phyloP scores from a whole-genome alignment of 2,888 invertebrate genomes.

The Caenorhabditis drosophilae region DNA sequence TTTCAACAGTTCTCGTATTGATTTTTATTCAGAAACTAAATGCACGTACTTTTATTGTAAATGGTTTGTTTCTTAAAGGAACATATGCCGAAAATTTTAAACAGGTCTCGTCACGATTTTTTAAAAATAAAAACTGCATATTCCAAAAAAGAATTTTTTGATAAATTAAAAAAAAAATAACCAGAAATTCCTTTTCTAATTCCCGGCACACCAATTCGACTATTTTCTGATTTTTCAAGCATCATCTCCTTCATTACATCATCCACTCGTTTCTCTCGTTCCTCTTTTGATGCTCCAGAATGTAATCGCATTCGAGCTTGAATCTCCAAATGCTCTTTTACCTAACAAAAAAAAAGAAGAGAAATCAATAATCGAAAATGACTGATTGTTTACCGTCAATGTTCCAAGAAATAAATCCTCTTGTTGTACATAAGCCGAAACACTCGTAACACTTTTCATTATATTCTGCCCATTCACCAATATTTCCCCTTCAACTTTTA shows the following conservation, averaged over 20 bases:
- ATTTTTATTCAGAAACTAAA: too few species aligned
- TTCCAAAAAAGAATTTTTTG: too few species aligned
- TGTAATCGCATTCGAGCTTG: constrained; percentile 83
- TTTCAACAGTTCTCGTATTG: too few species aligned
- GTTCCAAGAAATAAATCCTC: constrained; percentile 61
- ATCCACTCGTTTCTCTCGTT: constrained; percentile 81
- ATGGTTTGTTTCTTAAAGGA: too few species aligned
- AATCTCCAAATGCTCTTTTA: constrained; percentile 59
- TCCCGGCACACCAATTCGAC: constrained; percentile 86
- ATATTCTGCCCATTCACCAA: constrained; percentile 50
- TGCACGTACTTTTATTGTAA: too few species aligned
- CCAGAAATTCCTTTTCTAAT: constrained; percentile 60
- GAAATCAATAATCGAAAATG: too few species aligned
- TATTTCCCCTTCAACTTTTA: constrained; percentile 50
- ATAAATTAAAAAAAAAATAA: constrained; percentile 1
- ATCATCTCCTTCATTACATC: constrained; percentile 80
- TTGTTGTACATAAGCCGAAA: constrained; percentile 70
- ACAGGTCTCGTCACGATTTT: too few species aligned
- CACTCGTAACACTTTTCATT: constrained; percentile 56
- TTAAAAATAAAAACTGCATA: too few species aligned
- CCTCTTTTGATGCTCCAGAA: constrained; percentile 72
- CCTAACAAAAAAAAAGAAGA: constrained; percentile 34
- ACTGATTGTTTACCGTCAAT: constrained; percentile 36
- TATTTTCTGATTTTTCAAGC: constrained; percentile 85
- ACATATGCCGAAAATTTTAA: too few species aligned